phyloP scores from a whole-genome alignment of 2,797 vertebrate genomes.

The Argentina silus region DNA sequence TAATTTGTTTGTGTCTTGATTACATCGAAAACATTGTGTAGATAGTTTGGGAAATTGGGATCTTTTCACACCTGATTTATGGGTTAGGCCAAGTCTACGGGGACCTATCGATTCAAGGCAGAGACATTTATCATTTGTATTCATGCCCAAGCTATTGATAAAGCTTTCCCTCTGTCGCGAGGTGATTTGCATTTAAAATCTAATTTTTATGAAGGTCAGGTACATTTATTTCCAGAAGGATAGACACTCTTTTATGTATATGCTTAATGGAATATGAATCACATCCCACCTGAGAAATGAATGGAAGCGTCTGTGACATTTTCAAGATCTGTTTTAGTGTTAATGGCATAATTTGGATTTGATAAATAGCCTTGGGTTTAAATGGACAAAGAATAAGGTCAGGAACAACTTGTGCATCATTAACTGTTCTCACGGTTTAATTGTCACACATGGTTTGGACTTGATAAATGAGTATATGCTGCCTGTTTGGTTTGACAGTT shows the following conservation, averaged over 20 bases:
- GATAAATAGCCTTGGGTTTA: constrained; percentile 70
- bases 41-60: neutral
- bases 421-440: constrained; percentile 64
- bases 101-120: constrained; percentile 68
- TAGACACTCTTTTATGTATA: constrained; percentile 72
- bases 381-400: constrained; percentile 73
- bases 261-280: constrained; percentile 77
- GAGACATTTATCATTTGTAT: constrained; percentile 69
- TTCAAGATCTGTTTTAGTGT: constrained; percentile 68
- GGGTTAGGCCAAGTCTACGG: constrained; percentile 22
- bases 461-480: constrained; percentile 58
- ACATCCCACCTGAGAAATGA: constrained; percentile 78
- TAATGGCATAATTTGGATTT: constrained; percentile 71
- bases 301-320: constrained; percentile 75
- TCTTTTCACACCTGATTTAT: constrained; percentile 25
- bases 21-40: neutral
- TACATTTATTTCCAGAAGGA: constrained; percentile 76
- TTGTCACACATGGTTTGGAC: constrained; percentile 67
- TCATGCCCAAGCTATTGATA: constrained; percentile 74
- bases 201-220: constrained; percentile 80
- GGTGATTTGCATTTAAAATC: constrained; percentile 79
- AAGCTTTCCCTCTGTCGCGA: constrained; percentile 51
- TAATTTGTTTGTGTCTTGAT: neutral
- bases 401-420: constrained; percentile 66
- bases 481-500: constrained; percentile 35